Evolutionary conservation across 2,888 invertebrate species (phyloP), one percentile per base, ranked within the genome.

Genomic region (Apodemia mormo): DNA sequence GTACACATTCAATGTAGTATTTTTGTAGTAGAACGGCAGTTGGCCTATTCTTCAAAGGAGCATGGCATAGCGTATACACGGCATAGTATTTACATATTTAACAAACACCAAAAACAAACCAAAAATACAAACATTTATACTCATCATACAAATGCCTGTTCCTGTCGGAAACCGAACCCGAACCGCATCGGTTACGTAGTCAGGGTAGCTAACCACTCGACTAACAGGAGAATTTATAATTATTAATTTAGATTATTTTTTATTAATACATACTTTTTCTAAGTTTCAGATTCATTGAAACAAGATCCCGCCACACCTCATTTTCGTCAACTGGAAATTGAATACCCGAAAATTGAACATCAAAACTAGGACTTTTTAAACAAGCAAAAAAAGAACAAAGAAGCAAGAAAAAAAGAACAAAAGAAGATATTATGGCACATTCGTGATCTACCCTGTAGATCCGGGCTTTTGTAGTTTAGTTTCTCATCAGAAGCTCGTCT

Each of bases 391-490:
- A 73, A 71, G 67, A 73, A 67, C 64, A 71, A 40, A 8, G 37
- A 68, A 68, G 14, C 65, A 68, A 61, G 54, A 56, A 70, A 65
- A 65, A 56, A 73, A 71, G 67, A 73, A 67, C 64, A 69, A 43
- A 68, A 67, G 69, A 74, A 76, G 79, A 82, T 79, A 78, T 77
- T 77, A 82, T 92, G 96, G 96, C 97, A 96, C 97, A 97, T 97
- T 97, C 97, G 98, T 98, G 97, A 98, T 97, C 97, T 98, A 98
- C 98, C 98, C 98, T 98, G 98, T 98, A 98, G 98, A 98, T 98
- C 98, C 98, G 98, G 98, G 98, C 97, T 98, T 98, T 98, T 98
- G 98, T 98, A 97, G 97, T 96, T 96, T 96, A 95, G 95, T 95
- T 95, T 94, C 92, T 94, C 92, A 96, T 98, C 98, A 98, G 98